Base-by-base conservation (phyloP, 92 coral and sea anemone species). In the Siderastrea radians region DNA sequence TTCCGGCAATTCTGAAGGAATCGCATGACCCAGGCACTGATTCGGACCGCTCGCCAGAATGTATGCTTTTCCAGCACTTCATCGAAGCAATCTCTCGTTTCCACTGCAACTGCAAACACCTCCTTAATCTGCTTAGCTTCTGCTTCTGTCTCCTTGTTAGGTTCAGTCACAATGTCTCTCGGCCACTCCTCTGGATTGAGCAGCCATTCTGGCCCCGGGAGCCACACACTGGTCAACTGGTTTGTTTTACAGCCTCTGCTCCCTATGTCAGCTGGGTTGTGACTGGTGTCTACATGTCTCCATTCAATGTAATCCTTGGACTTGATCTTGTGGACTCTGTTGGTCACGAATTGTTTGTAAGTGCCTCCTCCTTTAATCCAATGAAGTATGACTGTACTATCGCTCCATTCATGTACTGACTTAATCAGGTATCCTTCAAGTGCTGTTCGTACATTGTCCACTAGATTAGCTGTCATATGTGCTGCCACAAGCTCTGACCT, bases 151-250 rank as follows among this genome's bases (percentile, higher is more conserved):
- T 26, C 38, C 60, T 66, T 68, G 63, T 73, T 78, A 8, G 80
- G 73, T 54, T 73, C 51, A 38, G 84, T 62, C 14, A 52, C 74
- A 7, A 79, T 49, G 77, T 85, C 82, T n/a, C 17, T 72, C 13
- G 87, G 90, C 93, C 90, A 84, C 15, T 84, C 11, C 44, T 78
- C 88, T 46, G 81, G 75, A 8, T 49, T 58, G 12, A 81, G 14
- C 82, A 85, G 79, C 90, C 90, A 90, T 2, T 73, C 55, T 44
- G 87, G 90, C 43, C 90, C 90, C 4, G 80, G 12, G 60, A 79
- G 52, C 83, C 90, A 85, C 13, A 66, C 4, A 1, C 55, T 84
- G 59, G 77, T 4, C 50, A 74, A 69, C 52, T 85, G 53, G 66
- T 38, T 59, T 58, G 60, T 66, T 9, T 63, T 26, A 26, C 84